Conservation (phyloP, 2,113 vertebrate genomes). For the Passer montanus region DNA sequence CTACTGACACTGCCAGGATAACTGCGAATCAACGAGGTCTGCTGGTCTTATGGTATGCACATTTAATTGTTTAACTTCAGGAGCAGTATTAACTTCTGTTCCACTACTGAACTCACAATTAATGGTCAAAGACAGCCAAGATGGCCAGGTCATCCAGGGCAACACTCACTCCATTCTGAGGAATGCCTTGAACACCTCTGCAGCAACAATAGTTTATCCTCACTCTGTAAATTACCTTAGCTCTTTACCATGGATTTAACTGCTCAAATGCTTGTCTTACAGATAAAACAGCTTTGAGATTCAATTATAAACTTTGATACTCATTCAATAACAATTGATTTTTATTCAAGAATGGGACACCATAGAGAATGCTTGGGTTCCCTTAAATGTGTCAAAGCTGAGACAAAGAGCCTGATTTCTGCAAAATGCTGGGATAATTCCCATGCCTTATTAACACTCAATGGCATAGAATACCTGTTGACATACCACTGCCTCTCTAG, state of each 20-base stretch:
- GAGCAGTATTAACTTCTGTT: neutral
- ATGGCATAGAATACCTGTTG: neutral
- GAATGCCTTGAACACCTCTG: neutral
- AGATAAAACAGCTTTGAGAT: neutral
- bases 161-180: rapidly evolving
- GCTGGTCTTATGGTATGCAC: neutral
- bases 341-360: neutral
- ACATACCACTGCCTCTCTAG: neutral
- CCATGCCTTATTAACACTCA: neutral
- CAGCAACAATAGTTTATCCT: neutral
- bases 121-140: neutral
- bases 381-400: neutral
- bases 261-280: neutral
- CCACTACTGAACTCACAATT: neutral
- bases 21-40: rapidly evolving
- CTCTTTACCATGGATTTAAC: neutral
- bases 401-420: neutral
- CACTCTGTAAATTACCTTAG: neutral
- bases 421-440: neutral
- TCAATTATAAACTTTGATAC: neutral
- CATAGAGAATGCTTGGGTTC: rapidly evolving
- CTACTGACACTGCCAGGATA: neutral
- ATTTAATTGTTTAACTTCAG: neutral
- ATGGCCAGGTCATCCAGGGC: neutral
- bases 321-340: neutral